Conservation (phyloP, 1,140 invertebrate species). For the Panonychus citri region DNA sequence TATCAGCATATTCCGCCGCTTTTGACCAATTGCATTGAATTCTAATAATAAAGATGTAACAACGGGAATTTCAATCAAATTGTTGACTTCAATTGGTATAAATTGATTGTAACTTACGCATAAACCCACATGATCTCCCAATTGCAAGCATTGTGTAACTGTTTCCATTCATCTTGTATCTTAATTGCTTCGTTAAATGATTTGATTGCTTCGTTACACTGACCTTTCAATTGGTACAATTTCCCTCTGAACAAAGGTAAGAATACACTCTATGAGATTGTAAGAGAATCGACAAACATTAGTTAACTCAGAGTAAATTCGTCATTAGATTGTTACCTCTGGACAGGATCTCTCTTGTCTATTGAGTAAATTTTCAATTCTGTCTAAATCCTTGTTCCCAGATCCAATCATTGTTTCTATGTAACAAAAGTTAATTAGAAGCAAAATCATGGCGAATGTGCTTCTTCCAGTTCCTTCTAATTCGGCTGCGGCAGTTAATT, state of each 20-base stretch:
- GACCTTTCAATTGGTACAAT: background rate
- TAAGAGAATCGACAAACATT: background rate
- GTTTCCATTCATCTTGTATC: slow-evolving; percentile 62
- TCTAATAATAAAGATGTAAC: slow-evolving; percentile 13
- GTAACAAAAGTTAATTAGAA: slow-evolving; percentile 40
- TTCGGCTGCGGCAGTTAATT: slow-evolving; percentile 42
- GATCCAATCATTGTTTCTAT: slow-evolving; percentile 25
- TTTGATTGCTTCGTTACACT: background rate
- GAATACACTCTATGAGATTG: background rate
- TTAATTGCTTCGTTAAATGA: slow-evolving; percentile 32
- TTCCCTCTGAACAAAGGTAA: background rate
- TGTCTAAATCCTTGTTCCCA: slow-evolving; percentile 37
- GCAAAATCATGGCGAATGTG: slow-evolving; percentile 51
- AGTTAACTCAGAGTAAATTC: background rate
- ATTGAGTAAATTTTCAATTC: slow-evolving; percentile 44
- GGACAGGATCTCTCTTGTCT: slow-evolving; percentile 19
- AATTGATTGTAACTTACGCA: slow-evolving; percentile 30
- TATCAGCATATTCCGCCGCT: background rate
- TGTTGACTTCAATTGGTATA: background rate
- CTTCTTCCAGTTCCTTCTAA: slow-evolving; percentile 54
- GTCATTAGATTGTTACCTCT: too few relatives aligned
- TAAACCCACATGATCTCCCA: slow-evolving; percentile 87
- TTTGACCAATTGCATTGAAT: slow-evolving; percentile 34
- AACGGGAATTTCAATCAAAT: background rate
- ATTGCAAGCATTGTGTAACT: slow-evolving; percentile 81